Conservation (phyloP, 2,888 invertebrate species). For the Patella pellucida region DNA sequence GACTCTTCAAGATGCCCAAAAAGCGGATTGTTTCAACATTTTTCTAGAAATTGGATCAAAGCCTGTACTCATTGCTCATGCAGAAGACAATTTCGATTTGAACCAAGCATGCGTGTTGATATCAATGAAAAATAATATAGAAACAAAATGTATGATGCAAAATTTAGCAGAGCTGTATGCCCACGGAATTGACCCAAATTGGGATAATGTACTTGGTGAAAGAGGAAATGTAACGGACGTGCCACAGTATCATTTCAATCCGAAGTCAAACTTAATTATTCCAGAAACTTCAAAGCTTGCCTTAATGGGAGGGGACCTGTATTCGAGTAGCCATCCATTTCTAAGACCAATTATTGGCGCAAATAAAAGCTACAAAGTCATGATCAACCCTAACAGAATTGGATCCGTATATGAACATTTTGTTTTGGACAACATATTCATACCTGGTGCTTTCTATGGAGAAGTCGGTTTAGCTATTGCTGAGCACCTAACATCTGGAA, state of each 20-base stretch:
- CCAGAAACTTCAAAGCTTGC: slow-evolving; percentile 3
- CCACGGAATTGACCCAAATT: not conserved
- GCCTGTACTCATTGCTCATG: slow-evolving; percentile 28
- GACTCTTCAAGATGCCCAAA: slow-evolving; percentile 11
- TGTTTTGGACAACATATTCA: slow-evolving; percentile 16
- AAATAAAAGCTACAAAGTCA: slow-evolving; percentile 2
- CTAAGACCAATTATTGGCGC: not conserved
- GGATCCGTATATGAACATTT: slow-evolving; percentile 28
- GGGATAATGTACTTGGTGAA: slow-evolving; percentile 22
- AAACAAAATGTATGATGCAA: not conserved
- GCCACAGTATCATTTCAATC: slow-evolving; percentile 21
- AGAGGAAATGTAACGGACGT: slow-evolving; percentile 24
- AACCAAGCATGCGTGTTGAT: not conserved
- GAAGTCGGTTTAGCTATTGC: slow-evolving; percentile 23
- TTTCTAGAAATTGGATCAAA: slow-evolving; percentile 35
- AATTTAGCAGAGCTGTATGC: not conserved
- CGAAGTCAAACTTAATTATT: slow-evolving; percentile 14
- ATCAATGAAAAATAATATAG: not conserved
- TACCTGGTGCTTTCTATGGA: slow-evolving; percentile 28
- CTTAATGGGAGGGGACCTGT: slow-evolving; percentile 13
- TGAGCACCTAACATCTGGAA: not conserved
- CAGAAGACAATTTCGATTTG: slow-evolving; percentile 19
- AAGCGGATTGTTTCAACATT: slow-evolving; percentile 5
- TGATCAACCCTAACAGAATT: slow-evolving; percentile 2
- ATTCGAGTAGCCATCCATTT: slow-evolving; percentile 12